Conservation (phyloP, 2,797 vertebrate species). For the Crocodylus rhombifer region DNA sequence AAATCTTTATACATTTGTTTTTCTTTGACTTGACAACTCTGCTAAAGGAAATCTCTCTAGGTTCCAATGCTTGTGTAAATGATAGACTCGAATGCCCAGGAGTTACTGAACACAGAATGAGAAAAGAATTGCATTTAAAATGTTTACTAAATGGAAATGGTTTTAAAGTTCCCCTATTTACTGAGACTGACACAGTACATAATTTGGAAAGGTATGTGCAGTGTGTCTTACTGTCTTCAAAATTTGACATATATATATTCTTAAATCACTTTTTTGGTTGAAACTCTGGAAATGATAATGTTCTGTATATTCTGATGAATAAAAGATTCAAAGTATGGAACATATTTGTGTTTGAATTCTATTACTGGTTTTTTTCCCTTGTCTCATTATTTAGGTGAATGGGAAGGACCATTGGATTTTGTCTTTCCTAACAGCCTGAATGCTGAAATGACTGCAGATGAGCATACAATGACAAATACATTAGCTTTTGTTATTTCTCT, state of each 20-base stretch:
- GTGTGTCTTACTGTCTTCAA: not conserved
- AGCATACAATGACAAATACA: not conserved
- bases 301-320: not conserved
- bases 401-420: not conserved
- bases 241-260: not conserved
- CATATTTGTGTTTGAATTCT: not conserved
- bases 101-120: not conserved
- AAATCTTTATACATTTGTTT: not conserved
- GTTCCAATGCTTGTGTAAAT: not conserved
- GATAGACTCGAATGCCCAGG: not conserved
- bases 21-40: not conserved
- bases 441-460: not conserved
- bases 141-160: not conserved
- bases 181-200: not conserved
- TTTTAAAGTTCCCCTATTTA: not conserved
- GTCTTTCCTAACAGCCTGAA: not conserved
- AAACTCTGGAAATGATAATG: not conserved
- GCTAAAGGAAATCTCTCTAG: not conserved
- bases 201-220: not conserved
- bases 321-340: not conserved
- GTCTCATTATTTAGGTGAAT: not conserved
- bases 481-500: not conserved
- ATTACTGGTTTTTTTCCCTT: not conserved
- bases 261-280: not conserved
- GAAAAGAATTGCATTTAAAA: not conserved